A percentile compares a stretch with the other conserved stretches of the same genome.
Conservation (phyloP, 2,888 invertebrate genomes). For the Eretmocerus hayati region DNA sequence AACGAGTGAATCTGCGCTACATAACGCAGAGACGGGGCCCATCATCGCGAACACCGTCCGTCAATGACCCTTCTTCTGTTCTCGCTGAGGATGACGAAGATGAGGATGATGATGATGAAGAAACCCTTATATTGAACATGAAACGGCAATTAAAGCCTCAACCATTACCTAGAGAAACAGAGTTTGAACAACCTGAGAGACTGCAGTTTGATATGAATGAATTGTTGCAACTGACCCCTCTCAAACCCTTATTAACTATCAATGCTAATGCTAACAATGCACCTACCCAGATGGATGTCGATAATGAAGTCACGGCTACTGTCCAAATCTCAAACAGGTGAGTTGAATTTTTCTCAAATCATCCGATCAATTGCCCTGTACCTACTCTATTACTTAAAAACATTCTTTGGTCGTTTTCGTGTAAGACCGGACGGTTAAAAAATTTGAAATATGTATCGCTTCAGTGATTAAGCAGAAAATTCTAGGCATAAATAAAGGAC, state of each 20-base stretch:
- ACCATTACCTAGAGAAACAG: background rate
- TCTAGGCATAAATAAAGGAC: too few species aligned
- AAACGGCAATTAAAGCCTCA: slow-evolving; percentile 2
- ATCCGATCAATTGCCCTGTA: too few species aligned
- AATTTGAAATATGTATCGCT: too few species aligned
- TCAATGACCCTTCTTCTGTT: too few species aligned
- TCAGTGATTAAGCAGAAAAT: too few species aligned
- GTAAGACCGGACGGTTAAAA: too few species aligned
- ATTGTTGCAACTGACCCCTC: slow-evolving; percentile 25
- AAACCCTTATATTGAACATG: slow-evolving; percentile 32
- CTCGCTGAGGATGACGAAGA: slow-evolving; percentile 12
- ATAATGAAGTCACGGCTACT: slow-evolving; percentile 12
- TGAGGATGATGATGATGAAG: slow-evolving; percentile 35
- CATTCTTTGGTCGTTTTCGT: too few species aligned
- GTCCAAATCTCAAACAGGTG: slow-evolving; percentile 17
- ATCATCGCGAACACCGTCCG: background rate
- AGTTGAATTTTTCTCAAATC: too few species aligned
- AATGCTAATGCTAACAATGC: background rate
- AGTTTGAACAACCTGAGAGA: slow-evolving; percentile 18
- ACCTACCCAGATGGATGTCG: slow-evolving; percentile 7
- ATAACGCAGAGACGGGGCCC: slow-evolving; percentile 16
- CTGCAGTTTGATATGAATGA: slow-evolving; percentile 33
- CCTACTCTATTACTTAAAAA: too few species aligned
- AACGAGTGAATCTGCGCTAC: slow-evolving; percentile 6
- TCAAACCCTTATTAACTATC: slow-evolving; percentile 14